A percentile compares a stretch with the other conserved stretches of the same genome.
Evolutionary conservation across 2,797 vertebrate genomes (phyloP).

Genomic region (Sandelia bainsii): DNA sequence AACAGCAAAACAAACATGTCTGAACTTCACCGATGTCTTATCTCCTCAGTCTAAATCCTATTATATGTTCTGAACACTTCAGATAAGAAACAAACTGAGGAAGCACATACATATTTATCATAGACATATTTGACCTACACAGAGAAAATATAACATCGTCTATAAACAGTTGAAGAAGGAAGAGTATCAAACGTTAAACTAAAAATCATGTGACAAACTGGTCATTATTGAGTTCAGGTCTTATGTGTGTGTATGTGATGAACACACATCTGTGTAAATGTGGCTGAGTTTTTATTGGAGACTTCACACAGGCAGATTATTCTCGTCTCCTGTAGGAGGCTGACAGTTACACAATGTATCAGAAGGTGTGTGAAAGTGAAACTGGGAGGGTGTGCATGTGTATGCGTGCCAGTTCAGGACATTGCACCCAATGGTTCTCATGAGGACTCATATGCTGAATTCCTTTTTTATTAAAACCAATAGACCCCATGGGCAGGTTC

Average conservation of each 20-base stretch:
- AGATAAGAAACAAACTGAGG: constrained; percentile 32
- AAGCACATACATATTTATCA: constrained; percentile 2
- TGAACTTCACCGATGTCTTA: constrained; percentile 34
- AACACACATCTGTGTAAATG: constrained; percentile 1
- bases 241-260: constrained; percentile 8
- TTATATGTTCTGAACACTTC: constrained; percentile 43
- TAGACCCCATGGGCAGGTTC: constrained; percentile 70
- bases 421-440: constrained; percentile 54
- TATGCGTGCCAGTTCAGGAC: constrained; percentile 28
- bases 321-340: constrained; percentile 10
- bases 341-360: constrained; percentile 45
- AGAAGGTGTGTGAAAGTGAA: constrained; percentile 24
- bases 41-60: constrained; percentile 28
- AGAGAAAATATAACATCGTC: constrained; percentile 21
- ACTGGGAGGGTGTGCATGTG: constrained; percentile 7
- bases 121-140: constrained; percentile 12
- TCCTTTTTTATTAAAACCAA: constrained; percentile 80
- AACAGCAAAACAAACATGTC: constrained; percentile 15
- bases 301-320: constrained; percentile 32
- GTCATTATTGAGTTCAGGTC: not conserved
- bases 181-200: constrained; percentile 27
- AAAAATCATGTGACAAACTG: constrained; percentile 18
- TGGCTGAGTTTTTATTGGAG: constrained; percentile 14
- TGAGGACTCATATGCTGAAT: constrained; percentile 64
- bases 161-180: constrained; percentile 30